Conservation (phyloP, 2,113 vertebrate species). For the Picathartes gymnocephalus region DNA sequence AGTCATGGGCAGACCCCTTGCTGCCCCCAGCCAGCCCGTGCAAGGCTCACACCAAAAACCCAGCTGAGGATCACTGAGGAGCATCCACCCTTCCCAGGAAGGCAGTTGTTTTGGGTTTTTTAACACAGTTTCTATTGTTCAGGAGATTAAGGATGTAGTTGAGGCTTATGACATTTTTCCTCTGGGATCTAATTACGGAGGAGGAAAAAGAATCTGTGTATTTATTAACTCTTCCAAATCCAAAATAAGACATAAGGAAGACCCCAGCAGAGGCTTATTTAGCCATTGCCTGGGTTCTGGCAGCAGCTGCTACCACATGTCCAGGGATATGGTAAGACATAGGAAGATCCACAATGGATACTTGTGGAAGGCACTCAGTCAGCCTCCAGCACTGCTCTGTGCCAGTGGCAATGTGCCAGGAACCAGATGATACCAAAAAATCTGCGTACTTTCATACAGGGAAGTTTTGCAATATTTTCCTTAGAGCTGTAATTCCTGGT, state of each 20-base stretch:
- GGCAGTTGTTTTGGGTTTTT: background rate
- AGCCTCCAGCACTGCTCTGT: background rate
- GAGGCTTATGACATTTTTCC: background rate
- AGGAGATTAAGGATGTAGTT: background rate
- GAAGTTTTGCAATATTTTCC: background rate
- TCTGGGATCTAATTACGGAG: background rate
- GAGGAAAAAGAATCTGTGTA: background rate
- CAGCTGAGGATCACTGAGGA: background rate
- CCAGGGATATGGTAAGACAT: background rate
- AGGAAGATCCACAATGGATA: background rate
- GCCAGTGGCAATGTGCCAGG: background rate
- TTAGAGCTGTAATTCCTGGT: background rate
- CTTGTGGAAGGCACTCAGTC: background rate
- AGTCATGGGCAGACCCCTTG: accelerated
- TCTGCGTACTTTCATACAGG: background rate
- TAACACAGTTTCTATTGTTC: background rate
- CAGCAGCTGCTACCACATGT: background rate
- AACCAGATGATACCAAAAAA: background rate
- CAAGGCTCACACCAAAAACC: background rate
- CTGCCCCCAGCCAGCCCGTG: accelerated
- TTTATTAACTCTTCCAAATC: background rate
- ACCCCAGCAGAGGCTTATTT: background rate
- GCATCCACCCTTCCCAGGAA: background rate
- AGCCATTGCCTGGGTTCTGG: background rate
- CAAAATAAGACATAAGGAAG: background rate